A percentile compares a stretch with the other conserved stretches of the same genome.
Conservation (phyloP, 2,888 invertebrate species). For the Tipula confusa region DNA sequence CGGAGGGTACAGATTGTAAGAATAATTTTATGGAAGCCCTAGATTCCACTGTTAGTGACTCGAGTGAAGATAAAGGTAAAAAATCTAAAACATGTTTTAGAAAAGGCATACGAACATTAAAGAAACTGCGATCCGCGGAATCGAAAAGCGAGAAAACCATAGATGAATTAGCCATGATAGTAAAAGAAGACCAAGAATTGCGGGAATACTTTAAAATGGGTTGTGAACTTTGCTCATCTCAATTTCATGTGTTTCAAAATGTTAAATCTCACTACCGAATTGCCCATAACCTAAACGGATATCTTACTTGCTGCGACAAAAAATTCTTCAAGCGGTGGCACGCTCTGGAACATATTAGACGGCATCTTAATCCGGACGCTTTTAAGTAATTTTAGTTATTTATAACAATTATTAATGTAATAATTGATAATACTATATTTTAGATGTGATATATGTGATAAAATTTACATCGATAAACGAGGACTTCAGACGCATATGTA, state of each 20-base stretch:
- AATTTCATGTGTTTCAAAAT: constrained; percentile 32
- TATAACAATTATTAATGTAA: background rate
- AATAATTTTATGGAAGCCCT: background rate
- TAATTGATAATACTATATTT: too few relatives aligned
- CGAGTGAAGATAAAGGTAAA: background rate
- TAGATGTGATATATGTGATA: constrained; percentile 36
- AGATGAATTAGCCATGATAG: background rate
- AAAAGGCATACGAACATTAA: background rate
- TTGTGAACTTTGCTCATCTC: constrained; percentile 37
- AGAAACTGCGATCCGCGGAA: too few relatives aligned
- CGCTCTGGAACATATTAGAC: constrained; percentile 37
- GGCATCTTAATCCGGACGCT: constrained; percentile 38
- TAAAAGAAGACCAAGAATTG: constrained; percentile 20
- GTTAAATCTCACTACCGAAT: constrained; percentile 37
- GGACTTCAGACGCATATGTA: constrained; percentile 38
- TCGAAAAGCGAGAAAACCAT: background rate
- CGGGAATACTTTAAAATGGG: constrained; percentile 35
- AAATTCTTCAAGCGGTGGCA: constrained; percentile 36
- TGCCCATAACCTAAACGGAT: constrained; percentile 37
- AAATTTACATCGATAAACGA: constrained; percentile 36
- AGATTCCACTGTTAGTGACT: background rate
- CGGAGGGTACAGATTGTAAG: background rate
- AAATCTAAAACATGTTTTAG: background rate
- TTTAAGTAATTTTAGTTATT: constrained; percentile 35
- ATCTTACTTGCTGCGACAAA: constrained; percentile 38